These are phyloP conservation scores for Lagodon rhomboides DNA, from an alignment of 2,797 vertebrate genomes.

Conservation along the genomic window DNA sequence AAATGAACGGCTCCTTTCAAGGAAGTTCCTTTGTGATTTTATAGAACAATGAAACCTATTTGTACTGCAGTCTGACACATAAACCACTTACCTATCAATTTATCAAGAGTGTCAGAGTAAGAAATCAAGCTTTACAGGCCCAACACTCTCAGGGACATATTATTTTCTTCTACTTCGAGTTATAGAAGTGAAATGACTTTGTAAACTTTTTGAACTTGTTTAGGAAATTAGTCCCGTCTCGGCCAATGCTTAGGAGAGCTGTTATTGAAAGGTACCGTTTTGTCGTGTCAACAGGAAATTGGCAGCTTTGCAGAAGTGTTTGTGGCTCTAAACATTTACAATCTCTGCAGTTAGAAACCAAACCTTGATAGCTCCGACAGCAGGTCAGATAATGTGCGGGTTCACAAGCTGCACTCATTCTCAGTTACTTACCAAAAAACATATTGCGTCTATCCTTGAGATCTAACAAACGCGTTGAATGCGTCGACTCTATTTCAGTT, in stretches of 20 bases:
- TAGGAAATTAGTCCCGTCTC: background rate
- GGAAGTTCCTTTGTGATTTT: background rate
- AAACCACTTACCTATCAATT: background rate
- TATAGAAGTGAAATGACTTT: background rate
- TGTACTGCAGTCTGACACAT: background rate
- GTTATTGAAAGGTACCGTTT: too few species aligned
- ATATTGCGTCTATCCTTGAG: too few species aligned
- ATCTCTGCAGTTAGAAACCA: too few species aligned
- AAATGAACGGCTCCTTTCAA: background rate
- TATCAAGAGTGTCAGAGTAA: background rate
- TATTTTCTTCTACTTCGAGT: background rate
- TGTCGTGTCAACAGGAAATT: too few species aligned
- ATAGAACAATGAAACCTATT: background rate
- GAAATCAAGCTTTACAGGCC: background rate
- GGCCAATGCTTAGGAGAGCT: background rate
- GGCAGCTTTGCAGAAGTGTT: too few species aligned
- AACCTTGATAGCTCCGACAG: too few species aligned
- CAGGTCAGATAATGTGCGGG: too few species aligned
- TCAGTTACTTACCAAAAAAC: too few species aligned
- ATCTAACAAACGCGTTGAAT: background rate
- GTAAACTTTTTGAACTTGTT: background rate
- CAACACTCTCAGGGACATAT: too few species aligned
- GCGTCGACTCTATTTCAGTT: background rate
- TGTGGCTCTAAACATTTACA: too few species aligned
- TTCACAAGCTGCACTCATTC: too few species aligned